Conservation (phyloP, 2,888 invertebrate genomes). For the Brachyopa scutellaris region DNA sequence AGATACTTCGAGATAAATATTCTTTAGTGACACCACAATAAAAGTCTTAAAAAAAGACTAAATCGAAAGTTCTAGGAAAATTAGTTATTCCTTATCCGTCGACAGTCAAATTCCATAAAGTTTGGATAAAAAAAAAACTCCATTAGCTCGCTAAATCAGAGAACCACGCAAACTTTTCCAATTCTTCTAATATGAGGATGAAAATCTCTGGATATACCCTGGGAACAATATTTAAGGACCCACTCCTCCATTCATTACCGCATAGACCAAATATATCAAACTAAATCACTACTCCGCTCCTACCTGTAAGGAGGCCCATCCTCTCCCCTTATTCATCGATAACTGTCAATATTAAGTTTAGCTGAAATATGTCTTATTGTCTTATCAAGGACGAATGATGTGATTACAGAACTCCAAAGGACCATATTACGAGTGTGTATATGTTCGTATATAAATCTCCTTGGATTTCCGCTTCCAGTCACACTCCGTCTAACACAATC, state of each 20-base stretch:
- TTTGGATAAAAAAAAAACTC: slow-evolving; percentile 40
- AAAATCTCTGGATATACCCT: slow-evolving; percentile 6
- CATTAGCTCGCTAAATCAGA: slow-evolving; percentile 33
- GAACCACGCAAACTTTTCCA: slow-evolving; percentile 15
- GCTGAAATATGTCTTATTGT: slow-evolving; percentile 55
- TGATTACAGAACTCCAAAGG: slow-evolving; percentile 42
- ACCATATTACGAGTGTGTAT: no score
- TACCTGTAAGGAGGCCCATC: background rate
- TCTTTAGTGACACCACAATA: no score
- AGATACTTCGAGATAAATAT: no score
- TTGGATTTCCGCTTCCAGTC: slow-evolving; percentile 37
- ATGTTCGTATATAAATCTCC: slow-evolving; percentile 47
- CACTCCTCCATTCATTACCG: slow-evolving; percentile 43
- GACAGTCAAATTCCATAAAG: slow-evolving; percentile 41
- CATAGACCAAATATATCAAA: slow-evolving; percentile 47
- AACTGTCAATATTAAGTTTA: slow-evolving; percentile 51
- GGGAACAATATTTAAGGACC: slow-evolving; percentile 15
- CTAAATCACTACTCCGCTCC: slow-evolving; percentile 46
- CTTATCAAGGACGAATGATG: slow-evolving; percentile 36
- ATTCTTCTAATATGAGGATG: no score
- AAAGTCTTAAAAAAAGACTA: slow-evolving; percentile 13
- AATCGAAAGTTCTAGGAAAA: slow-evolving; percentile 38
- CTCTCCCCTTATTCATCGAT: slow-evolving; percentile 34
- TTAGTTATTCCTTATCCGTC: slow-evolving; percentile 6
- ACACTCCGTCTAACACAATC: slow-evolving; percentile 41